Evolutionary conservation across 2,888 invertebrate genomes (phyloP), one percentile per base, ranked within the genome.

Genomic region (Argynnis bischoffii): DNA sequence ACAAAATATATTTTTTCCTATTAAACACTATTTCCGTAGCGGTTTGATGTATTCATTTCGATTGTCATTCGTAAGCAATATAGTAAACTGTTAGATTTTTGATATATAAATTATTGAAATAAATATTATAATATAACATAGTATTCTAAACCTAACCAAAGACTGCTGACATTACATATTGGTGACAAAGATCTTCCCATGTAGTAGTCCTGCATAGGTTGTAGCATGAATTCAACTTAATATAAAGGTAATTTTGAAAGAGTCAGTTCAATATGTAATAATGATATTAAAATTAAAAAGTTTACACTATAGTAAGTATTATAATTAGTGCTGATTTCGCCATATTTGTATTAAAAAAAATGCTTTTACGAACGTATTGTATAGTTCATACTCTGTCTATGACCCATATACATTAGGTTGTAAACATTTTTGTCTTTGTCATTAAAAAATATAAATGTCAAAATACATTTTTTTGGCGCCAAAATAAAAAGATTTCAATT

Each of bases 121-220:
- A 26, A 46, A 47, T 41, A 55, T 35, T 21, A 18, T 48, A 35
- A 41, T 41, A 55, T 35, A 16, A n/a, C 21, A 35, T 60, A 59
- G 55, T 50, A 54, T 60, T 60, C 54, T 55, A 50, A 55, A 69
- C 55, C 55, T 67, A 63, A 70, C 68, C 72, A 72, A 72, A 72
- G 72, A 72, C 72, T 72, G 68, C 70, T 70, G 66, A 35, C 50
- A 15, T 66, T 53, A 70, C 51, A 59, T 55, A 57, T 66, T 57
- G 66, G 70, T 68, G 56, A 66, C 31, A 48, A 56, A 66, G 55
- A 61, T 72, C 67, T 64, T 68, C 66, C 70, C 61, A 54, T 67
- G 13, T 41, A 11, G 51, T 69, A 63, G 67, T 67, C 51, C 50
- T 0, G 16, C n/a, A 41, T 11, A 41, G 11, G 11, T 26, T 5